phyloP scores from a whole-genome alignment of 2,797 vertebrate species.

The Bradypodion pumilum region DNA sequence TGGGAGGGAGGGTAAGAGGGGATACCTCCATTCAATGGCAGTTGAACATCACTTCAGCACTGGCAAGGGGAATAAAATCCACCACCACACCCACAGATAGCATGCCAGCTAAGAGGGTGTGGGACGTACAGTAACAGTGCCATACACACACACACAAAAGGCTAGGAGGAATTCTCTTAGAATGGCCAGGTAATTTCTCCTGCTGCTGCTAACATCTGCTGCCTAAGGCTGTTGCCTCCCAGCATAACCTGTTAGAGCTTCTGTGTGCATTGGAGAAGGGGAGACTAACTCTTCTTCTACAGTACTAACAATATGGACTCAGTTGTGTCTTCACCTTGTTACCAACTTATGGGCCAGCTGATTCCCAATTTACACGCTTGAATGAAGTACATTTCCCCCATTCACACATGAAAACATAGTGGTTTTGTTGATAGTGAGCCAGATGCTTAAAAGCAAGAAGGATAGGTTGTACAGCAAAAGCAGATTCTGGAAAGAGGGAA shows the following conservation, averaged over 20 bases:
- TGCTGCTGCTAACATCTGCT: no score
- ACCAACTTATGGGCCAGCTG: background rate
- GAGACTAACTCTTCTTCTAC: background rate
- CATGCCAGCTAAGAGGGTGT: no score
- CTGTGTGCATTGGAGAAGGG: background rate
- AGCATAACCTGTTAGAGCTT: background rate
- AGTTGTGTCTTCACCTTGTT: background rate
- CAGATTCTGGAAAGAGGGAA: background rate
- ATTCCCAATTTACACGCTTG: background rate
- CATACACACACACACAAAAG: no score
- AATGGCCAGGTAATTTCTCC: no score
- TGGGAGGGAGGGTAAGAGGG: no score
- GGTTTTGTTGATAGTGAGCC: background rate
- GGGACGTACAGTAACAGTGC: no score
- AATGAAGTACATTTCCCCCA: background rate
- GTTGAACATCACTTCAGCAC: no score
- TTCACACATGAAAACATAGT: background rate
- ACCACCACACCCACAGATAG: no score
- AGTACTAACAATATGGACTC: background rate
- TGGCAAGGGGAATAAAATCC: no score
- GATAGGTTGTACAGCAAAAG: background rate
- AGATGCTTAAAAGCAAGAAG: background rate
- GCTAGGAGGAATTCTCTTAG: no score
- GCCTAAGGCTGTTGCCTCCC: no score
- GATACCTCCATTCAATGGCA: no score